Conservation (phyloP, 2,113 vertebrate genomes). For the Phrynosoma blainvillii region DNA sequence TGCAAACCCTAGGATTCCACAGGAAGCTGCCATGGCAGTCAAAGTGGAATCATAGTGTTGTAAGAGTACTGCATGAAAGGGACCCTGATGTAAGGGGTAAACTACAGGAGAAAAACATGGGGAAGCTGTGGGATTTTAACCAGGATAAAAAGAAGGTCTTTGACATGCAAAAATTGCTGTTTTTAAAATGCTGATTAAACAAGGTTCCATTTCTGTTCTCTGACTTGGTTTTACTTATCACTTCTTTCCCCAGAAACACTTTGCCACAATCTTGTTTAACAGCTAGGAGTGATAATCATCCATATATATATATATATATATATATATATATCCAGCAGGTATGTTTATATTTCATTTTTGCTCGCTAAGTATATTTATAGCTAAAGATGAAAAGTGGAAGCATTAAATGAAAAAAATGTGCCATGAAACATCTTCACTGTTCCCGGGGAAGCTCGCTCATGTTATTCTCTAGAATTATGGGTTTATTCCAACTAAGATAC, state of each 20-base stretch:
- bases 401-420: not conserved
- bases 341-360: slow-evolving; percentile 33
- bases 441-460: not conserved
- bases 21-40: too few relatives aligned
- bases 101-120: not conserved
- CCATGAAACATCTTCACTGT: not conserved
- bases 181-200: slow-evolving; percentile 48
- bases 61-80: not conserved
- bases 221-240: slow-evolving; percentile 9
- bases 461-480: not conserved
- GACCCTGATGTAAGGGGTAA: slow-evolving; percentile 30
- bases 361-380: slow-evolving; percentile 30
- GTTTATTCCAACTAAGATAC: not conserved
- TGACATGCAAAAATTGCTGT: slow-evolving; percentile 26
- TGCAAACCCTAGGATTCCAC: too few relatives aligned
- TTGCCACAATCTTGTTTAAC: slow-evolving; percentile 6
- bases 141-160: slow-evolving; percentile 31
- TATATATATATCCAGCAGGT: not conserved
- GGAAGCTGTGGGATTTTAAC: slow-evolving; percentile 44
- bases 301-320: not conserved
- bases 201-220: not conserved
- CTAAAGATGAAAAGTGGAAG: slow-evolving; percentile 31
- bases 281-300: not conserved
- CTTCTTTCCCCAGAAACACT: slow-evolving; percentile 8
- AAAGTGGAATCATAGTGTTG: too few relatives aligned